A percentile compares a stretch with the other conserved stretches of the same genome.
phyloP scores from a whole-genome alignment of 1,140 invertebrate species.

The Oscheius sp. region DNA sequence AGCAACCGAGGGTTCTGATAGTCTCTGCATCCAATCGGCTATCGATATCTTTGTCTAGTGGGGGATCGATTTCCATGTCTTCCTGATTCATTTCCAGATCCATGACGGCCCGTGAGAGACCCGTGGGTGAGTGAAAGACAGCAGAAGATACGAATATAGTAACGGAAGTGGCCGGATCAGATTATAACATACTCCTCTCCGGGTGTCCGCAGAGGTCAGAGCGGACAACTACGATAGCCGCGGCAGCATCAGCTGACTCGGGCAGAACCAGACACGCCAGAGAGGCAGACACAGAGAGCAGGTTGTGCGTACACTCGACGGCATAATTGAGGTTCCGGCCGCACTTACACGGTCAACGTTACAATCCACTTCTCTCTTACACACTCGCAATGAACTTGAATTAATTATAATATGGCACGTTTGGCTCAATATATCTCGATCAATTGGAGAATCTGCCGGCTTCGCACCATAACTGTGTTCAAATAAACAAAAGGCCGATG shows the following conservation, averaged over 20 bases:
- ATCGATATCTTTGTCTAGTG: not conserved
- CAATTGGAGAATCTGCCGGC: no score
- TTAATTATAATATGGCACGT: no score
- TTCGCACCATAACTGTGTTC: no score
- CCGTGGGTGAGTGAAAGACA: not conserved
- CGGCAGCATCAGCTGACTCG: constrained; percentile 9
- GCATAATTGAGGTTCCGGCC: not conserved
- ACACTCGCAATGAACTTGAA: no score
- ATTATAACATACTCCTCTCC: constrained; percentile 11
- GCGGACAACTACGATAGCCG: constrained; percentile 8
- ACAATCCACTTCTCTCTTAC: no score
- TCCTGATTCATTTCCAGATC: not conserved
- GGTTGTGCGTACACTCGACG: not conserved
- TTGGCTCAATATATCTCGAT: no score
- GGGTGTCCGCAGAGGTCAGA: constrained; percentile 5
- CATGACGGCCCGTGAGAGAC: not conserved
- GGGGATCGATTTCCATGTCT: not conserved
- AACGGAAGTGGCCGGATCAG: not conserved
- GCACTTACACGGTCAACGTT: no score
- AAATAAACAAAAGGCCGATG: no score
- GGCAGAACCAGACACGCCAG: not conserved
- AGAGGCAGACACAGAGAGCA: not conserved
- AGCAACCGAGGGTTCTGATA: not conserved
- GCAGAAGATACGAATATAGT: not conserved
- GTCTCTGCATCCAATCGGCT: not conserved